Conservation (phyloP, 2,113 vertebrate species). For the Psilopogon haemacephalus region DNA sequence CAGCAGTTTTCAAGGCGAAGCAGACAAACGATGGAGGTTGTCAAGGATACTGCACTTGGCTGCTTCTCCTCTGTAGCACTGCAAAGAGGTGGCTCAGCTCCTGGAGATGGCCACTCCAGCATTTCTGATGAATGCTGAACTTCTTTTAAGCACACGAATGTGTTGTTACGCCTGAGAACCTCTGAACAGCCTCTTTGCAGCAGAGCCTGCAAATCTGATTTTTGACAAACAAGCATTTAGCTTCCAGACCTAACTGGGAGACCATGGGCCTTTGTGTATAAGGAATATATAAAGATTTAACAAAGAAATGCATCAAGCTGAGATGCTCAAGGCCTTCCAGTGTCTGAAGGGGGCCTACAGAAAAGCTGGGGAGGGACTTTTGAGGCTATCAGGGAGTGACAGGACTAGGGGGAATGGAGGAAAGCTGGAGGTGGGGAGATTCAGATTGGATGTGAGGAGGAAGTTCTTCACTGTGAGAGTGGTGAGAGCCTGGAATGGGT, state of each 20-base stretch:
- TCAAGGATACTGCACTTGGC: background rate
- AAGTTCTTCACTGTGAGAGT: too few species aligned
- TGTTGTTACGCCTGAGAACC: background rate
- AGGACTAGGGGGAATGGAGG: too few species aligned
- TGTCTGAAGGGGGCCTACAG: too few species aligned
- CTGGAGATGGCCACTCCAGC: background rate
- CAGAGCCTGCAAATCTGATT: background rate
- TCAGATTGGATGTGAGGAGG: too few species aligned
- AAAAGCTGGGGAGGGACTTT: too few species aligned
- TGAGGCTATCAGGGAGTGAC: too few species aligned
- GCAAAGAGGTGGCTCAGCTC: background rate
- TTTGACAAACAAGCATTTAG: background rate
- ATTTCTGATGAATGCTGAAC: background rate
- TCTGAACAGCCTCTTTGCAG: background rate
- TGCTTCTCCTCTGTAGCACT: background rate
- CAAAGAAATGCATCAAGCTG: background rate
- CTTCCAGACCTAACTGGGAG: background rate
- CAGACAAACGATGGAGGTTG: background rate
- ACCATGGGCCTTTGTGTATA: background rate
- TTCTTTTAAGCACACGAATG: background rate
- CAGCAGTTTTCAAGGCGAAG: background rate
- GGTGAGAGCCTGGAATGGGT: too few species aligned
- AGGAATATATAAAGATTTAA: slow-evolving; percentile 6
- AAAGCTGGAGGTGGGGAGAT: too few species aligned
- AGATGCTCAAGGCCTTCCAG: background rate